These are phyloP conservation scores for Habropoda laboriosa DNA, from an alignment of 1,140 invertebrate species.

Conservation along the genomic window DNA sequence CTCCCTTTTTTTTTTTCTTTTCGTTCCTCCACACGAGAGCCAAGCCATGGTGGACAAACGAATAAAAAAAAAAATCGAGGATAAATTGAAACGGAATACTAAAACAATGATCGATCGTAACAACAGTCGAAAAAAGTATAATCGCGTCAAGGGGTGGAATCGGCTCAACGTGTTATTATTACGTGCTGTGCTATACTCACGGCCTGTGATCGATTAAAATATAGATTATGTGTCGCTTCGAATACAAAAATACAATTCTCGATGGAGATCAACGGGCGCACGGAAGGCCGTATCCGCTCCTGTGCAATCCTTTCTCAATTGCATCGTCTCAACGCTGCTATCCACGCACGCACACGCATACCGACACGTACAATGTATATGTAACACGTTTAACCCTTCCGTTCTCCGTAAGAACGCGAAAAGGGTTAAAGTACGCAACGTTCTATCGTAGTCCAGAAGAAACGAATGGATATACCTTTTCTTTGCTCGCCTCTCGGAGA, in stretches of 20 bases:
- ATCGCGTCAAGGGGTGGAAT: conserved; percentile 7
- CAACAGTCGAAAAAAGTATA: not conserved
- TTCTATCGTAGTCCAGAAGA: not conserved
- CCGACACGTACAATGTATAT: conserved; percentile 11
- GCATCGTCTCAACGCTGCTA: conserved; percentile 33
- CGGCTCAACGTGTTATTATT: conserved; percentile 20
- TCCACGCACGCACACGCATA: conserved; percentile 8
- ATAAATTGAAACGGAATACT: not conserved
- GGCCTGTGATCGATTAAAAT: conserved; percentile 60
- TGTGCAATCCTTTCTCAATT: conserved; percentile 17
- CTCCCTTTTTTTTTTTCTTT: not conserved
- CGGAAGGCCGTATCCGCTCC: conserved; percentile 34
- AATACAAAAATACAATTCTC: conserved; percentile 68
- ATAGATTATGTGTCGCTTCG: conserved; percentile 58
- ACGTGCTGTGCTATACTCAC: conserved; percentile 23
- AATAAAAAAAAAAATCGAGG: not conserved
- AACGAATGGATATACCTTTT: too few relatives aligned
- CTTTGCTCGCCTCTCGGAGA: not conserved
- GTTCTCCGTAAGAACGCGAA: not conserved
- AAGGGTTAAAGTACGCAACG: not conserved
- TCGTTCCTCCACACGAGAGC: not conserved
- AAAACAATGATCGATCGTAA: not conserved
- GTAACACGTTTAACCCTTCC: not conserved
- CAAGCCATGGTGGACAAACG: not conserved
- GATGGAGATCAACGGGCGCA: conserved; percentile 45